Conservation (phyloP, 2,113 vertebrate species). For the Entosphenus tridentatus region DNA sequence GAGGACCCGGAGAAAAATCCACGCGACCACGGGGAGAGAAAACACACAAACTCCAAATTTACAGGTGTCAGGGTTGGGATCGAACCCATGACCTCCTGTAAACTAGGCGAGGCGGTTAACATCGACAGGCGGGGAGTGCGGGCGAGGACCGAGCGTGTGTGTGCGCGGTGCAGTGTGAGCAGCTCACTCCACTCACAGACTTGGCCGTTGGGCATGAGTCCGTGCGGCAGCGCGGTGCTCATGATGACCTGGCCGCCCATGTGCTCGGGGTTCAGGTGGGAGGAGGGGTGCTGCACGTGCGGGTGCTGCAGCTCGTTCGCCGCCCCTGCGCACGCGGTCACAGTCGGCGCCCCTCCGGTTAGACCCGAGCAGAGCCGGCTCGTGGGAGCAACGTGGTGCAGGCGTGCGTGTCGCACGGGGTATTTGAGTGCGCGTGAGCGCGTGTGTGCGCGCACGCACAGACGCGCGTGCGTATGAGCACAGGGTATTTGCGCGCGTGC, state of each 20-base stretch:
- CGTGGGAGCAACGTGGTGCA: not conserved
- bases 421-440: not conserved
- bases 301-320: slow-evolving; percentile 60
- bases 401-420: not conserved
- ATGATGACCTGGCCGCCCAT: slow-evolving; percentile 82
- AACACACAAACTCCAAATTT: too few species aligned
- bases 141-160: too few species aligned
- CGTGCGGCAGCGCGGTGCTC: slow-evolving; percentile 42
- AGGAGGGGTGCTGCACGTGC: slow-evolving; percentile 60
- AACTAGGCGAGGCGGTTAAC: too few species aligned
- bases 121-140: too few species aligned
- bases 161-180: not conserved
- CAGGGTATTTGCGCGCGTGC: not conserved
- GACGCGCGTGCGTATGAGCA: not conserved
- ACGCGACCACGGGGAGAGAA: too few species aligned
- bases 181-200: slow-evolving; percentile 51
- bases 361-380: not conserved
- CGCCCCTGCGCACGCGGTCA: slow-evolving; percentile 32
- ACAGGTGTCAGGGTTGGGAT: too few species aligned
- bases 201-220: slow-evolving; percentile 77
- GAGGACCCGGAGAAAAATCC: too few species aligned
- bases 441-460: not conserved
- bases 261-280: slow-evolving; percentile 88
- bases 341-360: not conserved
- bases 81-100: too few species aligned